A percentile compares a stretch with the other conserved stretches of the same genome.
Evolutionary conservation across 2,113 vertebrate genomes (phyloP).

Genomic region (Pardalotus punctatus): DNA sequence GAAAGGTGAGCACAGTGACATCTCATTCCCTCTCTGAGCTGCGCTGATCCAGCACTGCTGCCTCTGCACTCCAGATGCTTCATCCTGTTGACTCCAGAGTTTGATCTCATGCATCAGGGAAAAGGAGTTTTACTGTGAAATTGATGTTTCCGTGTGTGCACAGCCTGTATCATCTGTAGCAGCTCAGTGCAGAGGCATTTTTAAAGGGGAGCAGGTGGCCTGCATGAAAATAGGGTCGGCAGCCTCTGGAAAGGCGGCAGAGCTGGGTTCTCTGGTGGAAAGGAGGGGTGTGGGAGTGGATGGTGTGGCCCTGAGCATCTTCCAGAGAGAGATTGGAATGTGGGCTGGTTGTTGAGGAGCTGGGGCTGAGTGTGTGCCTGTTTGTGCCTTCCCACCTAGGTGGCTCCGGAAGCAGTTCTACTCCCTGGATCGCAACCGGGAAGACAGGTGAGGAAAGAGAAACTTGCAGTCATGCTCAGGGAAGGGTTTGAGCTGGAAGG

Average conservation of each 20-base stretch:
- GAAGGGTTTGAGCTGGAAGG: not conserved
- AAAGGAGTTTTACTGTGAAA: not conserved
- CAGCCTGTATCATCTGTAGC: not conserved
- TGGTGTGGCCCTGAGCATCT: not conserved
- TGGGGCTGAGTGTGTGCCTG: not conserved
- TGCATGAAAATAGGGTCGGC: not conserved
- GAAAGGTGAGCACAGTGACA: not conserved
- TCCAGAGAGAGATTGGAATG: accelerated
- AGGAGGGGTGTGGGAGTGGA: not conserved
- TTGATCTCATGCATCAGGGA: not conserved
- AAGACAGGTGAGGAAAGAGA: conserved; percentile 84
- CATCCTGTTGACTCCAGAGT: not conserved
- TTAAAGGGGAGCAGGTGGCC: not conserved
- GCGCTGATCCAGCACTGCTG: not conserved
- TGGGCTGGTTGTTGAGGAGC: not conserved
- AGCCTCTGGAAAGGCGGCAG: not conserved
- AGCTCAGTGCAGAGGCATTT: not conserved
- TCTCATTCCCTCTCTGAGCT: not conserved
- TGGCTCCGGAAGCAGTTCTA: conserved; percentile 99
- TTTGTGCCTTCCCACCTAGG: conserved; percentile 63
- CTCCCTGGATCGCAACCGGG: conserved; percentile 89
- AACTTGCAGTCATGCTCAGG: accelerated
- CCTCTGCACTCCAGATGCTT: not conserved
- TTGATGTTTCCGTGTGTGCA: not conserved
- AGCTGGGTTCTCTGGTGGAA: not conserved